Evolutionary conservation across 2,113 vertebrate genomes (phyloP).

Genomic region (Albula goreensis): DNA sequence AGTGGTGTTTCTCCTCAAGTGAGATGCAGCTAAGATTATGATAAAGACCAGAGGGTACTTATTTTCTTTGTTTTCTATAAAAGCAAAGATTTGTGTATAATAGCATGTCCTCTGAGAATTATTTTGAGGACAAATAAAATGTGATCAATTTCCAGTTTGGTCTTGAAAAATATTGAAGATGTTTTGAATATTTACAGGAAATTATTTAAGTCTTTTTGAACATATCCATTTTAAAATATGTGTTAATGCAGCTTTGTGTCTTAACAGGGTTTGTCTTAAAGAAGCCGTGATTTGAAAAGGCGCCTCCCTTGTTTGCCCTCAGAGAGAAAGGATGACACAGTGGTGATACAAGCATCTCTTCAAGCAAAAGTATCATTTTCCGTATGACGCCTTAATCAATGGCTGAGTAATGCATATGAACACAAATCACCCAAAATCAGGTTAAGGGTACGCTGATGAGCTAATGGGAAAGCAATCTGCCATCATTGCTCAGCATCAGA

Average conservation of each 20-base stretch:
- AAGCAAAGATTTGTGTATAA: no score
- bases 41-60: no score
- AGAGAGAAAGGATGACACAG: not conserved
- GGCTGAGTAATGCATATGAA: slow-evolving; percentile 13
- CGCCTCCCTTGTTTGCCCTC: not conserved
- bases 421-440: slow-evolving; percentile 7
- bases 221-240: not conserved
- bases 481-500: not conserved
- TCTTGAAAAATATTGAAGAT: no score
- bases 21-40: no score
- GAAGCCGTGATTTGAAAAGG: not conserved
- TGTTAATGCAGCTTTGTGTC: no score
- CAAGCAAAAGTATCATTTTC: slow-evolving; percentile 5
- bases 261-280: no score
- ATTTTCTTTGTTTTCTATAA: no score
- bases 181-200: not conserved
- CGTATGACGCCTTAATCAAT: slow-evolving; percentile 11
- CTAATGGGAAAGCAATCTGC: slow-evolving; percentile 13
- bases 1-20: no score
- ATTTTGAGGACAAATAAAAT: no score
- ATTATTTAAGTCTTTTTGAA: not conserved
- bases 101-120: no score
- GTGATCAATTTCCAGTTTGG: no score
- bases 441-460: slow-evolving; percentile 5
- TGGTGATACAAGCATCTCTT: not conserved